Percentiles rank a stretch among this genome's conserved stretches.
Evolutionary conservation across 2,888 invertebrate species (phyloP).

Genomic region (Druceiella hillmani): DNA sequence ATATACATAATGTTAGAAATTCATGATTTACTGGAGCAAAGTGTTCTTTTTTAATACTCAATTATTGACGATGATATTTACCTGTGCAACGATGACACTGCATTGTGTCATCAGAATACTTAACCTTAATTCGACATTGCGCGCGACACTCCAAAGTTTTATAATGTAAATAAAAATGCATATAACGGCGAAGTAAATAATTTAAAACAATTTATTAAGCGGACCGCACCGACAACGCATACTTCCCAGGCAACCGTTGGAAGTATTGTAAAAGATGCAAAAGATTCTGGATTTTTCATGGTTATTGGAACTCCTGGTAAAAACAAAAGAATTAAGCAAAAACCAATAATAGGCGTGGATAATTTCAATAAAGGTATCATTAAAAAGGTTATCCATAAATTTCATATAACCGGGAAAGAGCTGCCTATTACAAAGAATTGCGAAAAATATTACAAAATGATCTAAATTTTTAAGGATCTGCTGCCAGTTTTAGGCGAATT

Average conservation of each 20-base stretch:
- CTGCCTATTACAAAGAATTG: constrained; percentile 12
- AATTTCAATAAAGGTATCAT: constrained; percentile 9
- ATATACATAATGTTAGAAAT: too few relatives aligned
- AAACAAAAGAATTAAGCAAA: constrained; percentile 8
- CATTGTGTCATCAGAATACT: too few relatives aligned
- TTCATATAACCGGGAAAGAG: constrained; percentile 13
- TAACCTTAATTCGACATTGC: too few relatives aligned
- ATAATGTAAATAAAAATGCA: too few relatives aligned
- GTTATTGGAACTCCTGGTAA: constrained; percentile 8
- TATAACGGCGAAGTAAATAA: too few relatives aligned
- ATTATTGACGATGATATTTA: too few relatives aligned
- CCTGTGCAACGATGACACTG: too few relatives aligned
- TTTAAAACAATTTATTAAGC: constrained; percentile 5
- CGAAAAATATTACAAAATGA: constrained; percentile 6
- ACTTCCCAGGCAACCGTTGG: constrained; percentile 3
- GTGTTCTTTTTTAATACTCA: too few relatives aligned
- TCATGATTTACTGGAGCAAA: too few relatives aligned
- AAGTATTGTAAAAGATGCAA: constrained; percentile 9
- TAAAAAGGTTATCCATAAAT: constrained; percentile 11
- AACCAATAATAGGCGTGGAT: constrained; percentile 7
- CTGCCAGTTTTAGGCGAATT: constrained; percentile 5
- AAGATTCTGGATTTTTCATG: constrained; percentile 5
- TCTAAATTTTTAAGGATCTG: constrained; percentile 10
- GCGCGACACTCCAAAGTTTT: too few relatives aligned
- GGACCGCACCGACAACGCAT: constrained; percentile 7